Percentiles rank a stretch among this genome's conserved stretches.
These are phyloP conservation scores for Lepidurus couesii DNA, from an alignment of 1,140 invertebrate genomes.

Conservation along the genomic window DNA sequence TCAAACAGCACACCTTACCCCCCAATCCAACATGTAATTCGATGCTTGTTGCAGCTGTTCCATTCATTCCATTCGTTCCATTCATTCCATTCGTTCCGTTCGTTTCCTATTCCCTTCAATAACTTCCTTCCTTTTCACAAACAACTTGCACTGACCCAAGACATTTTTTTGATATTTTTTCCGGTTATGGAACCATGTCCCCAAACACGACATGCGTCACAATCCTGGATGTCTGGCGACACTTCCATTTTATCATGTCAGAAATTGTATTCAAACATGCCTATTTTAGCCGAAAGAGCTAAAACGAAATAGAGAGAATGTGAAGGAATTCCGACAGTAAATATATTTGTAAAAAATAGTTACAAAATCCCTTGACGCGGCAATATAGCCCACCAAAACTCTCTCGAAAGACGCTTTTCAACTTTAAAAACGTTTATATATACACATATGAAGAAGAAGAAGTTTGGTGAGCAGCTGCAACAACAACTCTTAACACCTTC, in stretches of 20 bases:
- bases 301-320: background rate
- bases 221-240: background rate
- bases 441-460: background rate
- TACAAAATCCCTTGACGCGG: background rate
- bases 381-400: background rate
- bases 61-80: no score
- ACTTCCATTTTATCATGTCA: constrained; percentile 7
- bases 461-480: background rate
- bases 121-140: background rate
- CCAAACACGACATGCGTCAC: constrained; percentile 3
- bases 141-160: background rate
- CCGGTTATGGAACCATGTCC: background rate
- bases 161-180: no score
- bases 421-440: background rate
- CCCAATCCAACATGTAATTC: constrained; percentile 14
- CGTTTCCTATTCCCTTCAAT: background rate
- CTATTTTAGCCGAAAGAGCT: background rate
- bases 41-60: background rate
- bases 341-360: background rate
- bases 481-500: constrained; percentile 19
- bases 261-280: background rate
- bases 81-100: background rate
- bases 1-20: background rate
- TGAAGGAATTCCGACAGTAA: background rate
- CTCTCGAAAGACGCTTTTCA: background rate